Evolutionary conservation across 2,113 vertebrate species (phyloP).

Genomic region (Mohoua ochrocephala): DNA sequence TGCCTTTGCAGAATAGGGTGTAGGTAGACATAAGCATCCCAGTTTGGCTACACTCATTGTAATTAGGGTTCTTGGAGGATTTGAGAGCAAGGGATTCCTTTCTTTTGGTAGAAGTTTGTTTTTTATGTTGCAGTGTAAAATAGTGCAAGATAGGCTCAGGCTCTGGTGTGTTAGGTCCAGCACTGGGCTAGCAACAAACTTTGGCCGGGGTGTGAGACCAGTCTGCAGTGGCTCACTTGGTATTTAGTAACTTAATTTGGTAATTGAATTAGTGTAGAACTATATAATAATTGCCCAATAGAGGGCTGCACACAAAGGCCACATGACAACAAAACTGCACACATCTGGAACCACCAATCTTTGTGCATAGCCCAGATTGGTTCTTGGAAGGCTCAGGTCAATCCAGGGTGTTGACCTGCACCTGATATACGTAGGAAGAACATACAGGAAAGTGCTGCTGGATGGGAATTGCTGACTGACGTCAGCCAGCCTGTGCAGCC

Average conservation of each 20-base stretch:
- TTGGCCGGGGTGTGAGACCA: neutral
- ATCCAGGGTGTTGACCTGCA: neutral
- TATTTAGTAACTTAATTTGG: neutral
- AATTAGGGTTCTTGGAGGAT: neutral
- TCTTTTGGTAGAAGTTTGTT: neutral
- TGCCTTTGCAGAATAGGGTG: neutral
- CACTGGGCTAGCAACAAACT: neutral
- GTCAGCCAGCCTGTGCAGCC: neutral
- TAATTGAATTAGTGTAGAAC: neutral
- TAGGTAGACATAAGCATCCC: neutral
- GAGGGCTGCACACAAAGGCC: neutral
- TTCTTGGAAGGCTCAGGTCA: neutral
- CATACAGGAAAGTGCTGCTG: neutral
- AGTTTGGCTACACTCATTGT: neutral
- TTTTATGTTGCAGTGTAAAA: neutral
- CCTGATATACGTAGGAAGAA: accelerated
- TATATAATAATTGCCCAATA: accelerated
- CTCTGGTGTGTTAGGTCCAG: neutral
- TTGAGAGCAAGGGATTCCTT: neutral
- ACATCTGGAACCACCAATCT: neutral
- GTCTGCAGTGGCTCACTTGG: neutral
- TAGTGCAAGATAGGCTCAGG: neutral
- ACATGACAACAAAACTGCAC: neutral
- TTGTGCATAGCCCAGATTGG: neutral
- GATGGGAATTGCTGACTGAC: neutral